Evolutionary conservation across 2,888 invertebrate species (phyloP), one percentile per base, ranked within the genome.

Genomic region (Andrena flavipes): DNA sequence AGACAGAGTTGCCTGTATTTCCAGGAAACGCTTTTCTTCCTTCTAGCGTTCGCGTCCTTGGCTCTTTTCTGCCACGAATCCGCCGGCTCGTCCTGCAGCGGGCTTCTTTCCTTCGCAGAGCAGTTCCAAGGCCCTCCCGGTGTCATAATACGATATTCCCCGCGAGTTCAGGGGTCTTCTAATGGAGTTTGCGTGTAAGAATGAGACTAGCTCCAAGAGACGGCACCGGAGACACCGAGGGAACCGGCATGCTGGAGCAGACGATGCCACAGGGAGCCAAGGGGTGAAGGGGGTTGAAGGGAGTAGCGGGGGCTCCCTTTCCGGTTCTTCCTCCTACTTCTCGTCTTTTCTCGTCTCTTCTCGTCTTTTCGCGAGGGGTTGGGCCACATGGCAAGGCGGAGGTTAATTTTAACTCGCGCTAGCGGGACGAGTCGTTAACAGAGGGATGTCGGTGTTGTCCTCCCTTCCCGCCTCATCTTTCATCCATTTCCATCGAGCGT

Each of bases 111-210:
- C 80, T 81, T 79, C 71, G 68, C 72, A 65, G 59, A 80, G 84
- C 84, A 75, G 85, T 86, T 76, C 56, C 56, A 26, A 20, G 23
- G 26, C 26, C 56, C 56, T 56, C 56, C 56, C 78, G 84, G 89
- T 88, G 89, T 90, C 91, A 90, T 91, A 90, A 92, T 92, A 88
- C 86, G 87, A 87, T 89, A 91, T 91, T 90, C 88, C 87, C 82
- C 79, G 84, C 88, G 89, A 90, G 88, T 85, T 86, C 85, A 84
- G 84, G 81, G 72, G 82, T 80, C 87, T 88, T 90, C 91, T 93
- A 93, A 93, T 93, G 93, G 93, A 93, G 91, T 93, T 93, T 93
- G 91, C 93, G 92, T 93, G 93, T 93, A 91, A 90, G 90, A 92
- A 91, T 88, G 90, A 89, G 90, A 91, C 89, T 81, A 82, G 80